Conservation (phyloP, 1,140 invertebrate species). For the Papilio dardanus region DNA sequence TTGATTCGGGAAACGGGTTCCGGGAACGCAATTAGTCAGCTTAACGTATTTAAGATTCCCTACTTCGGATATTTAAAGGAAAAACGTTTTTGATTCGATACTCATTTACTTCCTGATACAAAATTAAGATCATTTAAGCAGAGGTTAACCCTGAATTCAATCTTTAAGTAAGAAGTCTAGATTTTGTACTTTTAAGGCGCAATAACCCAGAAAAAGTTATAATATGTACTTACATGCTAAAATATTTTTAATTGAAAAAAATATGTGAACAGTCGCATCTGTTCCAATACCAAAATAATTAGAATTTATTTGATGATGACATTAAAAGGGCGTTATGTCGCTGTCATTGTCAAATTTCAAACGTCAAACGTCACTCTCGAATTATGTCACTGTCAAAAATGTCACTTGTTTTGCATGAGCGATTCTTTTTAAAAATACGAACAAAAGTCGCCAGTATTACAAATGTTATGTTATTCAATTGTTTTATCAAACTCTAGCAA, state of each 20-base stretch:
- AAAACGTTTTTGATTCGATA: not conserved
- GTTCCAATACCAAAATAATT: not conserved
- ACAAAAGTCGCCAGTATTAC: not conserved
- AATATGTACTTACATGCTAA: not conserved
- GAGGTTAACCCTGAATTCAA: not conserved
- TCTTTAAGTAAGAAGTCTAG: too few species aligned
- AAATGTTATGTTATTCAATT: not conserved
- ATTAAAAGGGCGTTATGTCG: constrained; percentile 15
- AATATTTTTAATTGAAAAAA: not conserved
- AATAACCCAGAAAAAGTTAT: too few species aligned
- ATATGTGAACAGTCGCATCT: not conserved
- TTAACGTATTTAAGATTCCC: constrained; percentile 13
- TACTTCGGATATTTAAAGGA: not conserved
- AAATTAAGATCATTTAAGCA: not conserved
- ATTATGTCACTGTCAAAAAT: constrained; percentile 25
- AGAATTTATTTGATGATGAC: constrained; percentile 2
- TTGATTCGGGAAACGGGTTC: constrained; percentile 39
- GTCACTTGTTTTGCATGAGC: constrained; percentile 20
- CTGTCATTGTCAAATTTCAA: constrained; percentile 22
- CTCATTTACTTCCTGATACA: not conserved
- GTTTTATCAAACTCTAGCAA: too few species aligned
- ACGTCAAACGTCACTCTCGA: constrained; percentile 19
- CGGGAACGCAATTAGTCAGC: constrained; percentile 44
- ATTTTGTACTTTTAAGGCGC: too few species aligned
- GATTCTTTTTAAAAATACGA: not conserved